Conservation (phyloP, 2,797 vertebrate species). For the Labeo calbasu region DNA sequence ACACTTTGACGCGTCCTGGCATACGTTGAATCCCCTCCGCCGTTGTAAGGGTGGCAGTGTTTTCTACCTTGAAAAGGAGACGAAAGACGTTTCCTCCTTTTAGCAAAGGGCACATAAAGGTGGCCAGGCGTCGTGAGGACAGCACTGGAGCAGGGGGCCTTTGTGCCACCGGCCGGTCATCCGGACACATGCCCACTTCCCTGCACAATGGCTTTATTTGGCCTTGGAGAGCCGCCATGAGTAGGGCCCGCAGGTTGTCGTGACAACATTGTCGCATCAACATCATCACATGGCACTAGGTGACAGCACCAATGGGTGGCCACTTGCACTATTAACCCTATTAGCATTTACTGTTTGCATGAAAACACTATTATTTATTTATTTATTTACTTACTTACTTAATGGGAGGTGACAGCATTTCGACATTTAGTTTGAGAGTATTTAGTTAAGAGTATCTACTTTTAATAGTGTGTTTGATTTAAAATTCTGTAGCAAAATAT, state of each 20-base stretch:
- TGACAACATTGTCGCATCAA: constrained; percentile 66
- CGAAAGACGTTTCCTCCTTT: constrained; percentile 74
- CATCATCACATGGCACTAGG: constrained; percentile 14
- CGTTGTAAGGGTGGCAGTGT: constrained; percentile 50
- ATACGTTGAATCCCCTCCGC: constrained; percentile 46
- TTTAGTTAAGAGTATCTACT: not conserved
- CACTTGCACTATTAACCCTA: constrained; percentile 30
- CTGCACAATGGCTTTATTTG: constrained; percentile 74
- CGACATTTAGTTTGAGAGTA: not conserved
- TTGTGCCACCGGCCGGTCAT: constrained; percentile 73
- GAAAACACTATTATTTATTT: not conserved
- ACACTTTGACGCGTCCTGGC: constrained; percentile 55
- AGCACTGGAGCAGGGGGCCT: constrained; percentile 68
- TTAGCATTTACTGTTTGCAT: not conserved
- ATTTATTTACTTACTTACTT: not conserved
- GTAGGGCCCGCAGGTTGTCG: constrained; percentile 65
- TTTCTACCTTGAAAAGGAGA: constrained; percentile 70
- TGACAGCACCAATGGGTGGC: constrained; percentile 28
- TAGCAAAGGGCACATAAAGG: constrained; percentile 71
- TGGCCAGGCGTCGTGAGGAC: constrained; percentile 57
- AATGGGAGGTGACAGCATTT: not conserved
- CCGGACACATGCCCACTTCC: constrained; percentile 75
- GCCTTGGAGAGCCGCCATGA: constrained; percentile 74
- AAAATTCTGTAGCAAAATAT: not conserved
- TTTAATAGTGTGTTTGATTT: not conserved